Base-by-base conservation (phyloP, 2,888 invertebrate species). In the Antitype chi region DNA sequence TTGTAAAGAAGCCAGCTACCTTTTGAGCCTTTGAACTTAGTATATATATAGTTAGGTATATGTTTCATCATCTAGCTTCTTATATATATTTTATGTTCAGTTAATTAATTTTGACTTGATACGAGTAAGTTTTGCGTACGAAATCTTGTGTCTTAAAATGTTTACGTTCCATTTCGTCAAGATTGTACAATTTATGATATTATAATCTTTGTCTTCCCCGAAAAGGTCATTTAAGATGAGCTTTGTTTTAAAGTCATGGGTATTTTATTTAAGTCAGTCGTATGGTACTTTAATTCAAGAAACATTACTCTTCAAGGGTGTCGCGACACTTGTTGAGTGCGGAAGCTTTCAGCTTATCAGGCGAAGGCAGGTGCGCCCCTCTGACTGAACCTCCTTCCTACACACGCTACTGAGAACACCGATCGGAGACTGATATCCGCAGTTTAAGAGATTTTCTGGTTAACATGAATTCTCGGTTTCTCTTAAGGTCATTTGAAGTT, bases 261-360 rank as follows among this genome's bases (percentile, higher is more conserved):
- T 70, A 28, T 64, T 70, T 78, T 53, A 47, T 64, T 70, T 47
- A 32, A 70, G 52, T 32, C 57, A 23, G 49, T 64, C 23, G 23
- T 64, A 52, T 52, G 63, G 52, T 70, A 78, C 32, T 32, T 78
- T 78, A 78, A 78, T 78, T 59, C 32, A 78, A 25, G 78, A 66
- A 64, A 78, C 64, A 78, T 88, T 86, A 86, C 80, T 88, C 85
- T 84, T 79, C 57, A 38, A 17, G 67, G 80, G 78, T 85, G 83
- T 88, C 87, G 55, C 57, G 32, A 86, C 90, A 91, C 91, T 92
- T 91, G 91, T 92, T 92, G 92, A 91, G 87, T 86, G 79, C 80
- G 87, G 90, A 87, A 82, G 83, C 87, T 90, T 89, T 85, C 75
- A 85, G 85, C 88, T 91, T 91, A 91, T 91, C 91, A 88, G 84